Evolutionary conservation across 1,140 invertebrate genomes (phyloP).

Genomic region (Samia ricini): DNA sequence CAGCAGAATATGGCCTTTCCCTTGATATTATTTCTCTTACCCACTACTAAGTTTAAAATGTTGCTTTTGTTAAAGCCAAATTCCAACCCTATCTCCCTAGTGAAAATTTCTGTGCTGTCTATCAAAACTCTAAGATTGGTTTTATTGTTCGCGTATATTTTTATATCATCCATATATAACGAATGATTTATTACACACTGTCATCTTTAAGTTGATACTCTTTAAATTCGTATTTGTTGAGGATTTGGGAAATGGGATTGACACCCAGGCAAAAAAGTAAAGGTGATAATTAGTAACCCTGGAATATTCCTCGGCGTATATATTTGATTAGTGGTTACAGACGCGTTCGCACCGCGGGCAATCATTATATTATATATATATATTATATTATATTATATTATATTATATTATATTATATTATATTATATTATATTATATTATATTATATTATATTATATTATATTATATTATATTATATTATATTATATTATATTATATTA

Average conservation of each 20-base stretch:
- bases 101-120: conserved; percentile 19
- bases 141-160: conserved; percentile 17
- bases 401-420: no score
- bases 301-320: conserved; percentile 16
- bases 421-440: no score
- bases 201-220: not conserved
- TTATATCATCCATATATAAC: conserved; percentile 15
- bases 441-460: no score
- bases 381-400: no score
- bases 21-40: not conserved
- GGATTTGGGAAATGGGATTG: conserved; percentile 15
- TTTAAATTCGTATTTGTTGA: conserved; percentile 17
- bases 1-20: conserved; percentile 13
- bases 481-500: no score
- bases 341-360: no score
- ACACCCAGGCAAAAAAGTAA: conserved; percentile 16
- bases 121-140: conserved; percentile 16
- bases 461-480: no score
- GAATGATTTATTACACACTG: conserved; percentile 8
- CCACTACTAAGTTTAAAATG: conserved; percentile 12
- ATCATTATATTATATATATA: no score
- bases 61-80: conserved; percentile 25
- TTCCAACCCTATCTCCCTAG: conserved; percentile 18
- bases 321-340: no score
- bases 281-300: conserved; percentile 16